Base-by-base conservation (phyloP, 2,888 invertebrate genomes). In the Chrysolina haemoptera region DNA sequence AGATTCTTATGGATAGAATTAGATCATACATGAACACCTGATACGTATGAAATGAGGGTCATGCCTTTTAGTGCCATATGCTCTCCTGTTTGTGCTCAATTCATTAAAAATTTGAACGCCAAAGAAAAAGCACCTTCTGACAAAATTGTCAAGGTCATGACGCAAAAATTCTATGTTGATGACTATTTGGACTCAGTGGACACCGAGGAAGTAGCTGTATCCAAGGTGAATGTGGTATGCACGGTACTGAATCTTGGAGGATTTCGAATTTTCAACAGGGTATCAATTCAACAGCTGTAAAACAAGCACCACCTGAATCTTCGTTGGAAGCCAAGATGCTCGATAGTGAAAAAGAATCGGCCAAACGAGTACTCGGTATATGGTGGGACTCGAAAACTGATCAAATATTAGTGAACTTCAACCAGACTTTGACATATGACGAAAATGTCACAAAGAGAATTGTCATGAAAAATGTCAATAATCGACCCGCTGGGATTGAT, bases 401-500 rank as follows among this genome's bases (percentile, higher is more conserved):
- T 14, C 12, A 50, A 59, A 11, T 27, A 27, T 27, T 27, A 5
- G 27, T 18, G 18, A 16, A 22, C 14, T 27, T 10, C 8, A 59
- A 59, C 22, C 18, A 14, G 18, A 59, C 27, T 27, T 27, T 27
- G 22, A 8, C 18, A 18, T 16, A 10, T 50, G 50, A 50, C 1
- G 8, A 6, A n/a, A 50, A 50, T 50, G 27, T 27, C 27, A 27
- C 27, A 27, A 27, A 27, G 27, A 27, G 1, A 27, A 12, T 50
- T n/a, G 2, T 20, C 10, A 66, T 18, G 12, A 66, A 66, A 18
- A 66, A 68, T 68, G 50, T 12, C 27, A 27, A 8, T 68, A n/a
- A 53, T 68, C 18, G 53, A 53, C 40, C 68, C 53, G 53, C 53
- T 68, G 8, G 68, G 68, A 40, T 27, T 68, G 9, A 5, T 68